Evolutionary conservation across 2,888 invertebrate species (phyloP).

Genomic region (Agonopterix heracliana): DNA sequence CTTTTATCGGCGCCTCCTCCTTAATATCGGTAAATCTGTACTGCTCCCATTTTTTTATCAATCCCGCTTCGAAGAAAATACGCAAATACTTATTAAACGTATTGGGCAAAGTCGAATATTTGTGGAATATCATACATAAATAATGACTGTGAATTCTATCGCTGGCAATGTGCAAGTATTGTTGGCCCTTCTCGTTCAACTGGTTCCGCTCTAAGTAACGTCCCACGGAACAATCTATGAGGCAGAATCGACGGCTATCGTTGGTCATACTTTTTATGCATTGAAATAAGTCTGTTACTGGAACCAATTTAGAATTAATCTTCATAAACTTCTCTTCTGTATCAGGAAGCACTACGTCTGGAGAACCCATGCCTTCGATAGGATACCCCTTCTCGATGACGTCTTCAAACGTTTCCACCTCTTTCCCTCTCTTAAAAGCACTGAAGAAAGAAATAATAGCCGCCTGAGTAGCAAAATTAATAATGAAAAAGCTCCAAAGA

Average conservation of each 20-base stretch:
- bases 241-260: conserved; percentile 51
- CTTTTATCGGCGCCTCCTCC: conserved; percentile 44
- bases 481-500: conserved; percentile 58
- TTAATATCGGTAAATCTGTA: conserved; percentile 51
- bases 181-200: conserved; percentile 53
- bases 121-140: conserved; percentile 45
- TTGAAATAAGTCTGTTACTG: conserved; percentile 34
- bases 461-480: conserved; percentile 62
- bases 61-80: conserved; percentile 51
- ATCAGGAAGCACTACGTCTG: conserved; percentile 58
- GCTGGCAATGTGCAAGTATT: conserved; percentile 55
- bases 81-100: conserved; percentile 44
- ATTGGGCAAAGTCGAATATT: conserved; percentile 48
- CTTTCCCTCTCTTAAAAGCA: conserved; percentile 54
- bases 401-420: conserved; percentile 62
- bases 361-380: conserved; percentile 61
- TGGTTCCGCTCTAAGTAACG: conserved; percentile 46
- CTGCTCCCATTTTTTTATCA: conserved; percentile 63
- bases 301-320: conserved; percentile 49
- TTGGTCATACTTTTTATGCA: conserved; percentile 46
- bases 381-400: conserved; percentile 52
- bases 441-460: conserved; percentile 62
- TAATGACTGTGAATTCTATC: conserved; percentile 63
- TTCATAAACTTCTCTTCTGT: conserved; percentile 42
- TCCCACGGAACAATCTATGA: conserved; percentile 59